These are phyloP conservation scores for Eilema depressum DNA, from an alignment of 2,888 invertebrate genomes.

Conservation along the genomic window DNA sequence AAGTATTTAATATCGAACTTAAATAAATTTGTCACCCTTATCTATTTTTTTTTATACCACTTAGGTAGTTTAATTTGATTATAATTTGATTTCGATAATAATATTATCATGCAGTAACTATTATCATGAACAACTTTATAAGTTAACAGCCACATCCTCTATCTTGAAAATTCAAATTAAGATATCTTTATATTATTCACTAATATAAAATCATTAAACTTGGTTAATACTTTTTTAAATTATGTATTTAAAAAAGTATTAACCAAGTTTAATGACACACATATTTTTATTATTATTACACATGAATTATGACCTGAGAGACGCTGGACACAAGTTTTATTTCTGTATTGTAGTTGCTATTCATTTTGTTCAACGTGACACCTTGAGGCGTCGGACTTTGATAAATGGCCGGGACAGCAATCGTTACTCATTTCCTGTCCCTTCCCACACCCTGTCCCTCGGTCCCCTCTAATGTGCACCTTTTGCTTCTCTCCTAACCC, in stretches of 20 bases:
- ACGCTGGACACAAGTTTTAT: conserved; percentile 24
- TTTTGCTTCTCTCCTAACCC: conserved; percentile 63
- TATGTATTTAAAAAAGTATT: background rate
- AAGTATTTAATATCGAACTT: too few species aligned
- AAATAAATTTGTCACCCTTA: too few species aligned
- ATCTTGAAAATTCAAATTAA: too few species aligned
- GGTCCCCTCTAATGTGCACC: conserved; percentile 65
- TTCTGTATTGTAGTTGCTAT: conserved; percentile 61
- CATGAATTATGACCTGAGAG: conserved; percentile 10
- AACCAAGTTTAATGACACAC: too few species aligned
- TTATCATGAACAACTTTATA: too few species aligned
- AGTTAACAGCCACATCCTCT: too few species aligned
- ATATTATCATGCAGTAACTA: too few species aligned
- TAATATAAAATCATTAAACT: too few species aligned
- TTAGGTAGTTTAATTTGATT: too few species aligned
- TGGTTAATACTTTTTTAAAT: background rate
- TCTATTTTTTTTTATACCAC: too few species aligned
- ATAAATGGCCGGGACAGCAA: conserved; percentile 80
- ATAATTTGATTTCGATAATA: too few species aligned
- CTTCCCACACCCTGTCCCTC: conserved; percentile 66
- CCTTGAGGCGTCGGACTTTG: conserved; percentile 76
- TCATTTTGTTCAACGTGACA: conserved; percentile 67
- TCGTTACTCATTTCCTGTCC: conserved; percentile 82
- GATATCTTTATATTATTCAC: too few species aligned
- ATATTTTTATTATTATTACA: background rate